Evolutionary conservation across 2,888 invertebrate genomes (phyloP), one percentile per base, ranked within the genome.

Genomic region (Scotopteryx bipunctaria): DNA sequence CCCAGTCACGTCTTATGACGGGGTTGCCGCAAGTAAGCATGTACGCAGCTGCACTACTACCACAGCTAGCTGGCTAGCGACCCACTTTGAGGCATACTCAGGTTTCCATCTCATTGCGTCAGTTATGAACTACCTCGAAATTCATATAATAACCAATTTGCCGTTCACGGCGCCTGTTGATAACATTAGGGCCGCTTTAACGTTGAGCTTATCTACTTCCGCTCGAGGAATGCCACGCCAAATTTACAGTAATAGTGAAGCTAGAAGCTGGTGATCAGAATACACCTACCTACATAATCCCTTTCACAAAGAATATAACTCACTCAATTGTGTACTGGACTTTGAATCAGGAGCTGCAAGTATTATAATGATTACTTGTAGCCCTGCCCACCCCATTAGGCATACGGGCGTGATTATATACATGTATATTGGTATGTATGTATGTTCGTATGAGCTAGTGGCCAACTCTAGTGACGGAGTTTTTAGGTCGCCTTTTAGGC

Each of bases 21-120:
- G 73, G 76, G 74, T 66, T 71, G 72, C 69, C 64, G 63, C 70
- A 69, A 76, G 76, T 83, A 78, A 83, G 83, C 84, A 77, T 79
- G 73, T 73, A 83, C 83, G 75, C 81, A 82, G 78, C 81, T 78
- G 74, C 64, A 64, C 66, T 67, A 64, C 63, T 65, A 64, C 66
- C 67, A 64, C 63, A 65, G 64, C 65, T 43, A 58, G 5, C 40
- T 41, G 37, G 23, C 21, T 65, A 63, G 67, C 67, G 71, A 71
- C 73, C 74, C 69, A 73, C 73, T 78, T 79, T 67, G 58, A 55
- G 33, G 21, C 61, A 65, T 62, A 73, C 74, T 67, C 69, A 62
- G 60, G 68, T 61, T 55, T 71, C 65, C 69, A 66, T 63, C 59
- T 59, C 53, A 51, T 60, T 61, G 59, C 48, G 47, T 58, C 57